phyloP scores from a whole-genome alignment of 1,140 invertebrate species.

The Psix sp. region DNA sequence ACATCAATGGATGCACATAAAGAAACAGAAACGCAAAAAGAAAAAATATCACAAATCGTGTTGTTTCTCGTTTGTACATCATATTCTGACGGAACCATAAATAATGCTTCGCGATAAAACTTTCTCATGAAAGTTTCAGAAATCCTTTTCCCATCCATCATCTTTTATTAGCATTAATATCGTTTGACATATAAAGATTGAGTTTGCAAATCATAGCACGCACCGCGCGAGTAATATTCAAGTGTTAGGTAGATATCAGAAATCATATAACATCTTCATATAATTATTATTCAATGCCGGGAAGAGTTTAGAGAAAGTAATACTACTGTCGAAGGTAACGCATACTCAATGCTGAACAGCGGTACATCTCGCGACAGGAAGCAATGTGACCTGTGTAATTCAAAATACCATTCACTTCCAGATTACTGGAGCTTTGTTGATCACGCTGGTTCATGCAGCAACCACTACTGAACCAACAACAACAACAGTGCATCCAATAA shows the following conservation, averaged over 20 bases:
- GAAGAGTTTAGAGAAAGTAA: constrained; percentile 70
- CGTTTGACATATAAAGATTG: not conserved
- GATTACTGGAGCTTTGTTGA: constrained; percentile 62
- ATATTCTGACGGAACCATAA: constrained; percentile 25
- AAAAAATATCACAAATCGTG: not conserved
- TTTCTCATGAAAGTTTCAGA: constrained; percentile 41
- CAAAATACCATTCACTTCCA: constrained; percentile 60
- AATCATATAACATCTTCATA: constrained; percentile 49
- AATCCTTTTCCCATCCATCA: constrained; percentile 21
- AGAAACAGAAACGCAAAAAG: too few species aligned
- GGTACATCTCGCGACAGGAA: constrained; percentile 39
- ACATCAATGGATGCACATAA: too few species aligned
- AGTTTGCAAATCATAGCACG: constrained; percentile 37
- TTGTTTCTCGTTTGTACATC: constrained; percentile 19
- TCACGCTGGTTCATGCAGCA: constrained; percentile 25
- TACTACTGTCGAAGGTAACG: constrained; percentile 60
- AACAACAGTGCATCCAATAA: constrained; percentile 25
- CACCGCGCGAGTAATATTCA: not conserved
- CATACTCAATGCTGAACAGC: constrained; percentile 41
- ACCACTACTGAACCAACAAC: constrained; percentile 3
- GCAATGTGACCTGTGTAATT: constrained; percentile 23
- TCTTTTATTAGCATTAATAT: constrained; percentile 34
- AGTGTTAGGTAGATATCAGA: constrained; percentile 28
- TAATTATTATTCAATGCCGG: constrained; percentile 52
- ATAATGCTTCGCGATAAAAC: constrained; percentile 43